Conservation (phyloP, 2,888 invertebrate genomes). For the Dasysyrphus albostriatus region DNA sequence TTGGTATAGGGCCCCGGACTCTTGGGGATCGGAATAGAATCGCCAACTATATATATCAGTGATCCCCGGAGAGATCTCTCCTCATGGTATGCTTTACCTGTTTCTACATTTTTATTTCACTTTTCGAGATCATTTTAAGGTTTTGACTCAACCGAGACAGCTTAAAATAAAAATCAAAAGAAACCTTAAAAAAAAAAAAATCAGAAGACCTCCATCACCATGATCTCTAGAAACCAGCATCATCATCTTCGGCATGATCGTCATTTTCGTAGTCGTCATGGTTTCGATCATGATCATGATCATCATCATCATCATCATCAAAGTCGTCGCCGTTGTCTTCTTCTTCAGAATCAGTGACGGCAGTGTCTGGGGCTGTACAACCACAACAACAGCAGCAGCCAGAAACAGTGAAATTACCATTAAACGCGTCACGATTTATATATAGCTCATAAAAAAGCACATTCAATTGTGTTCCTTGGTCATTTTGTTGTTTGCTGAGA, state of each 20-base stretch:
- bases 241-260: conserved; percentile 39
- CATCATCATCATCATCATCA: conserved; percentile 40
- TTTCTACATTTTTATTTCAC: conserved; percentile 35
- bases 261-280: conserved; percentile 22
- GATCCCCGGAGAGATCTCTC: conserved; percentile 62
- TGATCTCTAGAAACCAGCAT: conserved; percentile 40
- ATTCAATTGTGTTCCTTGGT: conserved; percentile 32
- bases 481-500: conserved; percentile 12
- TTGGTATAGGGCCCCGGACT: conserved; percentile 22
- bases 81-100: conserved; percentile 65
- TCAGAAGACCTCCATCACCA: conserved; percentile 45
- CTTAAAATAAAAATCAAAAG: conserved; percentile 39
- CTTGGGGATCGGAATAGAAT: conserved; percentile 49
- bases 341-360: conserved; percentile 23
- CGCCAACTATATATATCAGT: conserved; percentile 7
- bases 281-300: conserved; percentile 43
- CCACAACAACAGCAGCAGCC: conserved; percentile 1
- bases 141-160: conserved; percentile 60
- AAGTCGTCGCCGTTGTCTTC: not conserved
- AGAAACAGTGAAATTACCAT: conserved; percentile 52
- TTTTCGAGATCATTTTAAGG: conserved; percentile 48
- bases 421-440: conserved; percentile 60
- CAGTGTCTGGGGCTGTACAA: conserved; percentile 7
- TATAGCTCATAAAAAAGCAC: conserved; percentile 54
- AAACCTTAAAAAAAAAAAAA: conserved; percentile 14